These are phyloP conservation scores for Syrista parreyssii DNA, from an alignment of 2,888 invertebrate genomes.

Conservation along the genomic window DNA sequence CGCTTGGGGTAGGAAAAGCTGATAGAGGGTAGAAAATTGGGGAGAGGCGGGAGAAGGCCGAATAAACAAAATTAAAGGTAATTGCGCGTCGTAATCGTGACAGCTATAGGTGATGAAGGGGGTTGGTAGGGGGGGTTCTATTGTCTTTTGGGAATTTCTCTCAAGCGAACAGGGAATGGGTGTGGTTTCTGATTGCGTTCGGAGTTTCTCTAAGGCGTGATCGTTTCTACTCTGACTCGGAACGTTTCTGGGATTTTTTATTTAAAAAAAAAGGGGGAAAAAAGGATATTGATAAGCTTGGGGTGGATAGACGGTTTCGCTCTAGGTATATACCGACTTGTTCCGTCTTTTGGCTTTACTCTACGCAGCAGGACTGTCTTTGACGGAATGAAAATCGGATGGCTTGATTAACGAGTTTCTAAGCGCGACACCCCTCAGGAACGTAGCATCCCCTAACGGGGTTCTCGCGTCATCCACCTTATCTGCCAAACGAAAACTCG, in stretches of 20 bases:
- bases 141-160: neutral
- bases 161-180: neutral
- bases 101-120: neutral
- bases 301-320: constrained; percentile 12
- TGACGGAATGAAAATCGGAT: constrained; percentile 7
- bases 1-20: neutral
- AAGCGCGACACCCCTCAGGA: neutral
- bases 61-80: neutral
- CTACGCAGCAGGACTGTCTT: neutral
- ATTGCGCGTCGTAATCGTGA: neutral
- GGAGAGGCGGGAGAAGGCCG: neutral
- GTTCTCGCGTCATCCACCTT: neutral
- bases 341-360: neutral
- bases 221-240: neutral
- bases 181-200: constrained; percentile 4
- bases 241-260: neutral
- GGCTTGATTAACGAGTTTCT: constrained; percentile 8
- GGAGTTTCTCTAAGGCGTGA: neutral
- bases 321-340: constrained; percentile 14
- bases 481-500: constrained; percentile 3
- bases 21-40: neutral
- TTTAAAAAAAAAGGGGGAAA: constrained; percentile 1
- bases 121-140: neutral
- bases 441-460: neutral
- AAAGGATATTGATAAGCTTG: constrained; percentile 17